A percentile compares a stretch with the other conserved stretches of the same genome.
Evolutionary conservation across 2,888 invertebrate species (phyloP).

Genomic region (Priocnemis perturbator): DNA sequence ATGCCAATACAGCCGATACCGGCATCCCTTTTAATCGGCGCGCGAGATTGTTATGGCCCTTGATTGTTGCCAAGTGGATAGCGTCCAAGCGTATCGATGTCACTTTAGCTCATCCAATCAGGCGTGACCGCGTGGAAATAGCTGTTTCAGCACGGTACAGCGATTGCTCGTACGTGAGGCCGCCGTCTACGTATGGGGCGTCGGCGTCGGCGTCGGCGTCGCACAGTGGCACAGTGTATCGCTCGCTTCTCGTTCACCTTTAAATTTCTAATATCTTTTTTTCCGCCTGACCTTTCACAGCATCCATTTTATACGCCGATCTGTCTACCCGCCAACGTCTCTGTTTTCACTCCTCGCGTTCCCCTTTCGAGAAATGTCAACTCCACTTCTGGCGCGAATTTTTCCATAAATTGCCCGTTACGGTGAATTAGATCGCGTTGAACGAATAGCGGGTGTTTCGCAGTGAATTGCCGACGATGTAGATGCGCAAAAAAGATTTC

Average conservation of each 20-base stretch:
- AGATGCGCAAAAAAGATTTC: too few species aligned
- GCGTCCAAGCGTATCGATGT: conserved; percentile 46
- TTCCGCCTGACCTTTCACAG: conserved; percentile 18
- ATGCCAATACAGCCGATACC: not conserved
- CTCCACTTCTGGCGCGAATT: too few species aligned
- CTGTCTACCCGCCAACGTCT: conserved; percentile 16
- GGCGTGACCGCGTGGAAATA: conserved; percentile 59
- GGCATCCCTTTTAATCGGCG: conserved; percentile 49
- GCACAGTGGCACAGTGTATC: conserved; percentile 18
- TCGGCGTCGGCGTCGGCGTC: too few species aligned
- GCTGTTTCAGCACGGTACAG: conserved; percentile 60
- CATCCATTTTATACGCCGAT: not conserved
- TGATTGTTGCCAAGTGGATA: conserved; percentile 62
- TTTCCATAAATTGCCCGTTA: too few species aligned
- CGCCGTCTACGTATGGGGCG: conserved; percentile 9
- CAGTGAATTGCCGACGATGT: too few species aligned
- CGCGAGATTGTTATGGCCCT: conserved; percentile 51
- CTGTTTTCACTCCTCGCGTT: conserved; percentile 6
- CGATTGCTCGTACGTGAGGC: conserved; percentile 53
- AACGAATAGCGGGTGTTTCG: too few species aligned
- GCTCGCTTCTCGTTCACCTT: conserved; percentile 27
- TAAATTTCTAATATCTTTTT: conserved; percentile 38
- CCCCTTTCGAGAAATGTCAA: conserved; percentile 7
- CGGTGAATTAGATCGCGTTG: too few species aligned
- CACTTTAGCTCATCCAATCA: conserved; percentile 61